These are phyloP conservation scores for Drosophila hydei DNA, from an alignment of 1,140 invertebrate species.

Conservation along the genomic window DNA sequence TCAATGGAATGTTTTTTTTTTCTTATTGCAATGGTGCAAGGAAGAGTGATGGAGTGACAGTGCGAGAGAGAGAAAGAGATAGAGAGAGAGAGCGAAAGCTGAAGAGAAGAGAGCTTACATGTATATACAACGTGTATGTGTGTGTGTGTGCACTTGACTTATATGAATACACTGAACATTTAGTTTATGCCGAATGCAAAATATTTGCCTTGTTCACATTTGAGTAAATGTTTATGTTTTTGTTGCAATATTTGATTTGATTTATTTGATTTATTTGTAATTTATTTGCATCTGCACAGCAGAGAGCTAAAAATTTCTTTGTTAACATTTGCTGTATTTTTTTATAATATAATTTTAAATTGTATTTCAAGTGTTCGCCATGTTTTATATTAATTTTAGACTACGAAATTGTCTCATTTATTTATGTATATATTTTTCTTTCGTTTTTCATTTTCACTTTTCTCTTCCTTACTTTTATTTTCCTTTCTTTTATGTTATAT, in stretches of 20 bases:
- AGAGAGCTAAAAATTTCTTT: constrained; percentile 57
- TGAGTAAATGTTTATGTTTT: constrained; percentile 13
- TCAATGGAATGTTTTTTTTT: not conserved
- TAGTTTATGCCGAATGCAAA: constrained; percentile 25
- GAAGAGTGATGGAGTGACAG: not conserved
- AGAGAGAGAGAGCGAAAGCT: not conserved
- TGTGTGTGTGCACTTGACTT: not conserved
- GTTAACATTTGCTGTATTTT: constrained; percentile 1
- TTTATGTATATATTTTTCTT: not conserved
- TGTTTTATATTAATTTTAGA: not conserved
- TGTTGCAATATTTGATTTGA: not conserved
- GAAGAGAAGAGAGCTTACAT: not conserved
- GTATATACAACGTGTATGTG: constrained; percentile 27
- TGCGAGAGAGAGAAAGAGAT: constrained; percentile 11
- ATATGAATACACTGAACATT: too few relatives aligned
- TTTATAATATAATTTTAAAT: not conserved
- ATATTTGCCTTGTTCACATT: constrained; percentile 41
- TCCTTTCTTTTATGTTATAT: constrained; percentile 34
- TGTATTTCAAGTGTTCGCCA: too few relatives aligned
- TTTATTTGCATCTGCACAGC: constrained; percentile 80
- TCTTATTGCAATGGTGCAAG: constrained; percentile 21
- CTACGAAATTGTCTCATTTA: not conserved
- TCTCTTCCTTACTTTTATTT: not conserved
- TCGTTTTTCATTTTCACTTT: not conserved
- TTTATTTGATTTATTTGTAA: constrained; percentile 10